Base-by-base conservation (phyloP, 2,888 invertebrate genomes). In the Microctonus aethiopoides region DNA sequence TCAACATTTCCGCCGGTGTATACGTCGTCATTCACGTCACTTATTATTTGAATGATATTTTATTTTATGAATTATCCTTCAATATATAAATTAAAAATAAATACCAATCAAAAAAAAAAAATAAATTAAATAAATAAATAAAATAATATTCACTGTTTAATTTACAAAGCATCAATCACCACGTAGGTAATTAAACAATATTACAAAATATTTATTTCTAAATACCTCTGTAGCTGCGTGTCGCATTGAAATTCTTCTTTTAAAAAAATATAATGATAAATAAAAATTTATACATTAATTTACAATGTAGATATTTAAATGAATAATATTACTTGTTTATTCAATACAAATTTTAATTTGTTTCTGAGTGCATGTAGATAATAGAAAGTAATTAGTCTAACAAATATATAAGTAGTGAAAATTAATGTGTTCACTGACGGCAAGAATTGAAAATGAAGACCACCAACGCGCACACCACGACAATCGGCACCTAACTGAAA, bases 1-100 rank as follows among this genome's bases (percentile, higher is more conserved):
- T 81, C 82, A 81, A 82, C 78, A 86, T 81, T 86, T 86, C 86
- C 86, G 86, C 79, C 76, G 64, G 46, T 66, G 16, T 46, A 46
- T n/a, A 46, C 68, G 67, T 22, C 54, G 34, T 54, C 63, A 59
- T 36, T 16, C 7, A 16, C 20, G 65, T 65, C 39, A 68, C 34
- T 67, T 46, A n/a, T 66, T 29, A 29, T 34, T 59, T 20, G 13
- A 56, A n/a, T 22, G 32, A 39, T n/a, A 39, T 39, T 56, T 41
- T 41, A 16, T 46, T 54, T 6, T 16, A 61, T 9, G 36, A 39
- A 62, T 9, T 39, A 20, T 5, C 29, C 3, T 26, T n/a, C 2
- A 29, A 63, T 51, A 4, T n/a, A n/a, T n/a, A n/a, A n/a, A n/a
- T n/a, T n/a, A n/a, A n/a, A n/a, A n/a, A n/a, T n/a, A n/a, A n/a